Evolutionary conservation across 1,140 invertebrate genomes (phyloP), one percentile per base, ranked within the genome.

Genomic region (Drosophila sucinea): DNA sequence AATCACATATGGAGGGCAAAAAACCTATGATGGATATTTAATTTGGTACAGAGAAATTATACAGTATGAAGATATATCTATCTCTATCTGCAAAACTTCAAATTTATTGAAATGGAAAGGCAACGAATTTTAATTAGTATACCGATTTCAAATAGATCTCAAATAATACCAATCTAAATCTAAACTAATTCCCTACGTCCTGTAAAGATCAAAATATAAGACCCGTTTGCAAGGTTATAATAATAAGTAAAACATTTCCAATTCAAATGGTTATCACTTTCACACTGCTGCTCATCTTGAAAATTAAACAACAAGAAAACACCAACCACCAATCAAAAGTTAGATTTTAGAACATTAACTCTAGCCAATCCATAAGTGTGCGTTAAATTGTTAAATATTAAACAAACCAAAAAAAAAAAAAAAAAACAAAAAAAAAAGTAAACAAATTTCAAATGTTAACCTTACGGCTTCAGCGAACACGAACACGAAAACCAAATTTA

Each of bases 301-400:
- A 33, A 44, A 60, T 58, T 55, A 65, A 64, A 7, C 38, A 81
- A 2, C 10, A 38, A 10, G 11, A 38, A 1, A 38, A 78, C 74
- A 74, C 82, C 74, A 74, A 51, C 70, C 77, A 66, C 29, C 70
- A 64, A 70, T 58, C 60, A 41, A 68, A 60, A 60, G 5, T 79
- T 81, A 78, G 67, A 81, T 51, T 71, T 74, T 78, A 78, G 67
- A 64, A 71, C 67, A 74, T 73, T 78, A 75, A 78, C 63, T 71
- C 57, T 66, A 56, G 29, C 29, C 38, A 64, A 75, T 68, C 44
- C 73, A 67, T 77, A 73, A 89, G 79, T 89, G 83, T 89, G 77
- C 67, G 80, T 89, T 84, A 70, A 89, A 86, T 84, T 84, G 85
- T 84, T 89, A 77, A 65, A 75, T 41, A 44, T 72, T 66, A 67